Evolutionary conservation across 2,113 vertebrate species (phyloP).

Genomic region (Parus major): DNA sequence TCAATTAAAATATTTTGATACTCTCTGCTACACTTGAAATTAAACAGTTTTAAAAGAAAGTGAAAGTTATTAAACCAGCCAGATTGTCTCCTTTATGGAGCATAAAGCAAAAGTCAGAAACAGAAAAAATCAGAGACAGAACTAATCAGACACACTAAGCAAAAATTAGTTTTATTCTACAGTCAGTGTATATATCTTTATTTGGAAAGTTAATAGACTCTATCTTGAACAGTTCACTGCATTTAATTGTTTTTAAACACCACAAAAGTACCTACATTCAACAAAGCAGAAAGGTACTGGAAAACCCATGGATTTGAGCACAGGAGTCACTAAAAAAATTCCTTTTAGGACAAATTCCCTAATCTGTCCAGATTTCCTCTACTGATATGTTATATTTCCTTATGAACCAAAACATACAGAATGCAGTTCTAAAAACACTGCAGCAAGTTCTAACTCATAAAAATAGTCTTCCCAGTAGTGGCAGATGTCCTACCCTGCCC

Average conservation of each 20-base stretch:
- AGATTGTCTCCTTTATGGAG: constrained; percentile 32
- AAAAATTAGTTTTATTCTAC: background rate
- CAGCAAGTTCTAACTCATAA: background rate
- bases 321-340: background rate
- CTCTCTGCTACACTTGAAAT: constrained; percentile 4
- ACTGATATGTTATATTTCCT: background rate
- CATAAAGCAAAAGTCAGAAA: constrained; percentile 37
- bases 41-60: constrained; percentile 23
- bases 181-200: background rate
- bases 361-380: background rate
- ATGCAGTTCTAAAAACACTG: background rate
- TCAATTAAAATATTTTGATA: constrained; percentile 6
- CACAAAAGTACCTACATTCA: background rate
- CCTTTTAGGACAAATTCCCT: background rate
- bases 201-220: background rate
- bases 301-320: background rate
- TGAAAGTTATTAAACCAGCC: constrained; percentile 11
- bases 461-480: background rate
- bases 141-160: background rate
- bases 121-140: constrained; percentile 9
- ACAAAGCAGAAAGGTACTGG: background rate
- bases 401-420: background rate
- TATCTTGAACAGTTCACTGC: background rate
- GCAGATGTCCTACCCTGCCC: background rate
- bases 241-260: background rate